Evolutionary conservation across 37 sponge, comb jelly and placozoan genomes (phyloP), one percentile per base, ranked within the genome.

Genomic region (Hexactinellida sp.): DNA sequence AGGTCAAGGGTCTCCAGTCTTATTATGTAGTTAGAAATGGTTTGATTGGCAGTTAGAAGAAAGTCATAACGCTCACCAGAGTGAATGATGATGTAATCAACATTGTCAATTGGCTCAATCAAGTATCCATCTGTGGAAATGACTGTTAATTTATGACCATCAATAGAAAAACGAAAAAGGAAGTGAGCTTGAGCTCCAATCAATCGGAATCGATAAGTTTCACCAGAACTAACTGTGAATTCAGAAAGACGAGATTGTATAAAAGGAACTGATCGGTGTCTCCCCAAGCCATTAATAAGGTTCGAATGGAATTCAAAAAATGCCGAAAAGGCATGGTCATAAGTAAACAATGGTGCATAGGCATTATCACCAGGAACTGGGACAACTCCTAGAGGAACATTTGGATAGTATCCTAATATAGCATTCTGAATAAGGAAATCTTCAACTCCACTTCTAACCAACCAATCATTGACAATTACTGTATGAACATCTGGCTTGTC

Each of bases 61-160:
- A 94, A 87, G 47, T 94, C 94, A 36, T 94, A 94, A 1, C 94
- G 85, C 47, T 94, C 94, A 39, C 94, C 94, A 34, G 86, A 85
- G 85, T 94, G 94, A 0, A 94, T 82, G 0, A 94, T 90, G 82
- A 94, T 89, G 82, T 84, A 94, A 38, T 91, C 90, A 0, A 91
- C 92, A 3, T 88, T 84, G 1, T 82, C 25, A 16, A 41, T 87
- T 23, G 38, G 82, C 28, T 88, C 28, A 37, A 94, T 63, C 38
- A 83, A 84, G 34, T 82, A 38, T 0, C 92, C 94, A 87, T 94
- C 94, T 13, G 87, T 85, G 0, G 94, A 87, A 25, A 94, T 88
- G 1, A 91, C 55, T 7, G 55, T 88, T 24, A 94, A 86, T 13
- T 86, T 87, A 84, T 94, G 94, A 24, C 76, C 83, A 24, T 89